A percentile compares a stretch with the other conserved stretches of the same genome.
Conservation (phyloP, 2,113 vertebrate species). For the Chinchilla lanigera region DNA sequence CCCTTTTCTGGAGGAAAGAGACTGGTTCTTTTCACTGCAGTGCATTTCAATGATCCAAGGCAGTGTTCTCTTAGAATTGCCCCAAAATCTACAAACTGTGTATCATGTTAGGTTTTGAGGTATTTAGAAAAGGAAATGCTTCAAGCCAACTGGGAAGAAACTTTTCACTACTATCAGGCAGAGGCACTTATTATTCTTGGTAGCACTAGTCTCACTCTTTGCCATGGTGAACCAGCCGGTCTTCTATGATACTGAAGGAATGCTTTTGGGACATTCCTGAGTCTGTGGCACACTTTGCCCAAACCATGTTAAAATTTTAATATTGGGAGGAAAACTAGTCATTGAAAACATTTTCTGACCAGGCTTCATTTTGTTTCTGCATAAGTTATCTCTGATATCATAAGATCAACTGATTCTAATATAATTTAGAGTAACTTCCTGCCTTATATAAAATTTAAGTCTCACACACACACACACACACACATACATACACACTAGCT, state of each 20-base stretch:
- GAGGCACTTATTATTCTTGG: background rate
- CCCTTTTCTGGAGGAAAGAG: background rate
- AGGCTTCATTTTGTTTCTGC: background rate
- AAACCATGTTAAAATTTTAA: background rate
- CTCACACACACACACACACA: background rate
- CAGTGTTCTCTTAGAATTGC: background rate
- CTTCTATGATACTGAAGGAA: background rate
- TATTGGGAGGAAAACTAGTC: background rate
- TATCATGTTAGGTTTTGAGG: background rate
- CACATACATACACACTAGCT: background rate
- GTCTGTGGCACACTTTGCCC: background rate
- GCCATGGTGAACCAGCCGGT: background rate
- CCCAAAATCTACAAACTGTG: background rate
- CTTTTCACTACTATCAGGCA: background rate
- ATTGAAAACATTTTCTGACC: background rate
- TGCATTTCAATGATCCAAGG: background rate
- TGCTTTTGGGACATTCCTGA: background rate
- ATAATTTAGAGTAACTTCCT: background rate
- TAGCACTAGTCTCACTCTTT: background rate
- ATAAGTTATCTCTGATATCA: background rate
- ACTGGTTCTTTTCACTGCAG: background rate
- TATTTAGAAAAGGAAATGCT: conserved; percentile 61
- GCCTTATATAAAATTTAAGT: background rate
- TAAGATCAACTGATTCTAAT: background rate
- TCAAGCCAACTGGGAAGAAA: conserved; percentile 22